Base-by-base conservation (phyloP, 1,140 invertebrate species). In the Sitophilus oryzae region DNA sequence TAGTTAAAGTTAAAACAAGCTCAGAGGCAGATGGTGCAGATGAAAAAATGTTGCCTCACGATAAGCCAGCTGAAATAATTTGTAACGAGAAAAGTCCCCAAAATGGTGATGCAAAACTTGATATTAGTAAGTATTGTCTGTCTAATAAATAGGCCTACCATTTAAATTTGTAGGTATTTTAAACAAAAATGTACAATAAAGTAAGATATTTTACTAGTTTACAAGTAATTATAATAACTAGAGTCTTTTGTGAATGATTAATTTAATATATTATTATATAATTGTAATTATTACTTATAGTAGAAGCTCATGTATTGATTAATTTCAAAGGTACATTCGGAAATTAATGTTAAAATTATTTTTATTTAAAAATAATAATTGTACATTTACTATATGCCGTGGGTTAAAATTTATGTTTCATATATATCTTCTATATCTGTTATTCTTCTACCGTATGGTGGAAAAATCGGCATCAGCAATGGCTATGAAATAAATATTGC, bases 21-120 rank as follows among this genome's bases (percentile, higher is more conserved):
- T 20, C 44, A 18, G 62, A 64, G 50, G 37, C 48, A 22, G 81
- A 83, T 69, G 82, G 76, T 3, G 81, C 80, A 3, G 76, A 81
- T 48, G 85, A 87, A 65, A 81, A 82, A 60, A 81, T 87, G 76
- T 76, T 86, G 1, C 73, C 77, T 2, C 81, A 82, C 3, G 77
- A 76, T 1, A 82, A 82, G 60, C 65, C 79, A 4, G 72, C 79
- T 16, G 65, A 75, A 68, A 82, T 88, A 71, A 87, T 86, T 58
- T 80, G 83, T 23, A 74, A 77, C 19, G 82, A 84, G 64, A 79
- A 82, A 50, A 51, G 47, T 46, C 53, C 53, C 14, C 76, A 85
- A 62, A 92, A 92, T 79, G 89, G 89, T 1, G 89, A 92, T 67
- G 85, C 89, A 0, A 92, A 91, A 73, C 82, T 93, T 36, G 86